Base-by-base conservation (phyloP, 2,888 invertebrate species). In the Eristalis tenax region DNA sequence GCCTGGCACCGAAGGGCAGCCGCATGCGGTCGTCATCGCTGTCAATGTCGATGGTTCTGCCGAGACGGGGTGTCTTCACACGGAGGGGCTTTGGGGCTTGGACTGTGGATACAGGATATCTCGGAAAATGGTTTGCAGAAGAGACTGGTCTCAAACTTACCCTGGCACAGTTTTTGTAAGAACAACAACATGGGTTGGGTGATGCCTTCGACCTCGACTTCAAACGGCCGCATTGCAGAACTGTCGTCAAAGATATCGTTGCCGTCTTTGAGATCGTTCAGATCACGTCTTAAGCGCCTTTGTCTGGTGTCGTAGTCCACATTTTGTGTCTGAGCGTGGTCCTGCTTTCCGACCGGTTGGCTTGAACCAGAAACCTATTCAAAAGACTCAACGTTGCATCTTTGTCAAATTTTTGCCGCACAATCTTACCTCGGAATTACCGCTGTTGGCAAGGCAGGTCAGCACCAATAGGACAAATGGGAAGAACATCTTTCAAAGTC, bases 1-100 rank as follows among this genome's bases (percentile, higher is more conserved):
- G 89, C 89, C 94, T 92, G 81, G 94, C 93, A 74, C 93, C 92
- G 89, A 94, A 94, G 86, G 94, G 94, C 69, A 93, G 93, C 74
- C 89, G 73, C n/a, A 93, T 92, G 81, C 93, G 90, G 88, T 92
- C 91, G n/a, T 90, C 90, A 23, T 89, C 90, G 32, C 35, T 74
- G 88, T 90, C 91, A 89, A 91, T 91, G 90, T 92, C 92, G 89
- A 92, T 90, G 90, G 93, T 94, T 88, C 94, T 92, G 63, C 94
- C 94, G 82, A 94, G 91, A 89, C 94, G 93, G 83, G 94, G 94
- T 75, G 93, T 94, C 79, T 91, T 91, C 90, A 91, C 90, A 89
- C 91, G 91, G 89, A 90, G 89, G 43, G 90, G 91, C 83, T 92
- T 92, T 59, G 71, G 90, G 84, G 88, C 90, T 89, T 92, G 92